Evolutionary conservation across 1,140 invertebrate species (phyloP).

Genomic region (Brachionus sp.): DNA sequence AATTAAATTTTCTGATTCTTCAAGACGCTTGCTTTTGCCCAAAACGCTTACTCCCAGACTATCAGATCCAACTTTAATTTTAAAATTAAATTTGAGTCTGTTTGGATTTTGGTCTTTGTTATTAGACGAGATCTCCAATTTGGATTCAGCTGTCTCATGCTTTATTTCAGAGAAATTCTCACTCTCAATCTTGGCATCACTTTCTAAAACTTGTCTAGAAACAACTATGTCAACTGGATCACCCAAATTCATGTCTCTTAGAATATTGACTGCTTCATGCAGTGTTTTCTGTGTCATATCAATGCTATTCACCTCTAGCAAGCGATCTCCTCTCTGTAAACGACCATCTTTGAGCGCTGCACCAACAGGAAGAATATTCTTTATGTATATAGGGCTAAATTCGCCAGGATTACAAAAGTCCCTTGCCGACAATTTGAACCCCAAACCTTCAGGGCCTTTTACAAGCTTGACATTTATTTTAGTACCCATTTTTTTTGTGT

Average conservation of each 20-base stretch:
- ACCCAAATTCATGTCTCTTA: slow-evolving; percentile 71
- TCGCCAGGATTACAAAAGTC: slow-evolving; percentile 66
- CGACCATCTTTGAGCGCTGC: slow-evolving; percentile 90
- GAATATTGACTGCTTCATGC: slow-evolving; percentile 78
- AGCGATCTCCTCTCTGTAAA: slow-evolving; percentile 82
- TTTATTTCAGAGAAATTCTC: not conserved
- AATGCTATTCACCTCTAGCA: slow-evolving; percentile 76
- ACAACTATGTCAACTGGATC: not conserved
- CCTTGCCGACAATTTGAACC: slow-evolving; percentile 92
- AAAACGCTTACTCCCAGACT: slow-evolving; percentile 94
- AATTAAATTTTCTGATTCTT: slow-evolving; percentile 57
- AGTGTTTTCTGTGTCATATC: slow-evolving; percentile 88
- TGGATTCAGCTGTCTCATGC: not conserved
- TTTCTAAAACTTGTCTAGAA: not conserved
- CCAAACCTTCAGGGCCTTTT: slow-evolving; percentile 67
- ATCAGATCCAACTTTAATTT: slow-evolving; percentile 93
- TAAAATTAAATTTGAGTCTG: slow-evolving; percentile 66
- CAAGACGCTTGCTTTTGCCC: slow-evolving; percentile 72
- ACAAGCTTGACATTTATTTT: slow-evolving; percentile 40
- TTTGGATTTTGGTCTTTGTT: slow-evolving; percentile 9
- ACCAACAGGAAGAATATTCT: slow-evolving; percentile 93
- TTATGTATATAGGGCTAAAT: slow-evolving; percentile 93
- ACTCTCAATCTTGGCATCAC: not conserved
- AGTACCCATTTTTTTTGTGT: slow-evolving; percentile 35
- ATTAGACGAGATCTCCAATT: not conserved